Percentiles rank a stretch among this genome's conserved stretches.
phyloP scores from a whole-genome alignment of 2,888 invertebrate genomes.

The Ormyrus thymus region DNA sequence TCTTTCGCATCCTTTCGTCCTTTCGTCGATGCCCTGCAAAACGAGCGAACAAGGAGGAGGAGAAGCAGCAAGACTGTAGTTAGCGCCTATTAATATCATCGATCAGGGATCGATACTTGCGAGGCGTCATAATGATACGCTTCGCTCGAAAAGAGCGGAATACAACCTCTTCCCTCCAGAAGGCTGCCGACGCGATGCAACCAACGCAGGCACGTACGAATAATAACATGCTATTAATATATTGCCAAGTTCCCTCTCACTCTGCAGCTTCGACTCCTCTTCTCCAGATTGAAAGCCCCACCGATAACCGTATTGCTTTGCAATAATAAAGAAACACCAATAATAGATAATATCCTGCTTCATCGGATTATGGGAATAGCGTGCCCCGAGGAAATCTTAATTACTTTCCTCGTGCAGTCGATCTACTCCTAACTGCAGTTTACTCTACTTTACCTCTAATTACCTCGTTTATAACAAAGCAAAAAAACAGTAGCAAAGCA shows the following conservation, averaged over 20 bases:
- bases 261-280: not conserved
- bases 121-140: constrained; percentile 71
- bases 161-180: no score
- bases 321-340: constrained; percentile 29
- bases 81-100: constrained; percentile 73
- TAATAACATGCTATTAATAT: constrained; percentile 67
- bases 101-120: constrained; percentile 70
- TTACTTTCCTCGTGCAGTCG: no score
- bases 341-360: no score
- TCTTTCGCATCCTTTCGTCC: not conserved
- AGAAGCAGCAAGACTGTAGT: constrained; percentile 65
- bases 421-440: no score
- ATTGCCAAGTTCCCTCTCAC: constrained; percentile 57
- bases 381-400: no score
- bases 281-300: constrained; percentile 24
- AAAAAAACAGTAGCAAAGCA: no score
- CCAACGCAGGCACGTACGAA: constrained; percentile 59
- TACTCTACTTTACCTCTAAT: no score
- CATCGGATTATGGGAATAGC: no score
- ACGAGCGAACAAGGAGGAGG: not conserved
- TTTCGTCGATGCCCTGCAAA: not conserved
- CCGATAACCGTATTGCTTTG: constrained; percentile 32
- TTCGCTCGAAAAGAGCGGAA: not conserved
- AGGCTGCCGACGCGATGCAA: not conserved
- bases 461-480: no score